Base-by-base conservation (phyloP, 2,888 invertebrate genomes). In the Xanthorhoe designata region DNA sequence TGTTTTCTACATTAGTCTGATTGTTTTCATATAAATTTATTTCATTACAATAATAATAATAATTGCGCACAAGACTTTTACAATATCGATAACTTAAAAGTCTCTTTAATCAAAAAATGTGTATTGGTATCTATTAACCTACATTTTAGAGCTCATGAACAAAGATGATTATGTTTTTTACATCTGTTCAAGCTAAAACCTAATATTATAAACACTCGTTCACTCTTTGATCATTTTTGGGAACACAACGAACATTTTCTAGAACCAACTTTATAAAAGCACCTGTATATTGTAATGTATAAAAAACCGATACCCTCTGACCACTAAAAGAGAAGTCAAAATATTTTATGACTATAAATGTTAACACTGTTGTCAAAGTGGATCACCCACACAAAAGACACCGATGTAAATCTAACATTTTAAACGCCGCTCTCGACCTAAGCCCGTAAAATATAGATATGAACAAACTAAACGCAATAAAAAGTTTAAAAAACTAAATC, bases 341-440 rank as follows among this genome's bases (percentile, higher is more conserved):
- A 93, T 92, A 93, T 93, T 93, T 92, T 92, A 92, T 88, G 87
- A 85, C 78, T 79, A 80, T 83, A 82, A 82, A 90, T 88, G 91
- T 92, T 92, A 90, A 91, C 92, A 92, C 90, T 90, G 88, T 91
- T 91, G 90, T 93, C 85, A 88, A 87, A 85, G 78, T 81, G 80
- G 88, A 89, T 91, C 89, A 84, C 88, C 86, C 88, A 86, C 87
- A 83, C 78, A 92, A 92, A 90, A 79, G 83, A 50, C 54, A 79
- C 87, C 89, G 90, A 91, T 87, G 87, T 91, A 89, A 89, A 89
- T 89, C 86, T 85, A 81, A 71, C 70, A 83, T 83, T 90, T 88
- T 85, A 86, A 82, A 81, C 71, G 78, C 87, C 88, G 86, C 87
- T 83, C 76, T 77, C 78, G 76, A 86, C 84, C 78, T 79, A 78